A percentile compares a stretch with the other conserved stretches of the same genome.
These are phyloP conservation scores for Macropis europaea DNA, from an alignment of 2,888 invertebrate genomes.

Conservation along the genomic window DNA sequence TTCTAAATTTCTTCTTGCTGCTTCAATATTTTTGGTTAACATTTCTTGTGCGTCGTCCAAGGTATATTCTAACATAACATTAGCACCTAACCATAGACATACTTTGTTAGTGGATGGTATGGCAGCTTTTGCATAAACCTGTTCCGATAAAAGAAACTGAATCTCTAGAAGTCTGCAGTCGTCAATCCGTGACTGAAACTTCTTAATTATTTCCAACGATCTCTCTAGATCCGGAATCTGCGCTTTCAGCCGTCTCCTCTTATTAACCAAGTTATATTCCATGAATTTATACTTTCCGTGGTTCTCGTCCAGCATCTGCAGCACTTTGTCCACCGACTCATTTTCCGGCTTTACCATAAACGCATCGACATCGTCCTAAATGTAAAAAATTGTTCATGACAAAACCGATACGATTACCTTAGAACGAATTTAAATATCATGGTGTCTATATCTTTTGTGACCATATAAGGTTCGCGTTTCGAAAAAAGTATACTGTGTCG, in stretches of 20 bases:
- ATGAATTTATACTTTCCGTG: constrained; percentile 98
- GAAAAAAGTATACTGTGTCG: neutral
- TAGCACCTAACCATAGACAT: constrained; percentile 91
- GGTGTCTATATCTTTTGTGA: constrained; percentile 44
- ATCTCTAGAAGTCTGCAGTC: constrained; percentile 87
- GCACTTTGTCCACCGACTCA: constrained; percentile 91
- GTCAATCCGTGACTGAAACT: constrained; percentile 90
- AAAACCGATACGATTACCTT: neutral
- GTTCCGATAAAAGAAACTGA: constrained; percentile 95
- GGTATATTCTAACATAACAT: constrained; percentile 98
- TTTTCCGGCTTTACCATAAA: constrained; percentile 94
- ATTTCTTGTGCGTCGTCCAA: constrained; percentile 94
- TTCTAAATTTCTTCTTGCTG: constrained; percentile 90
- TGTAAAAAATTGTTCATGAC: constrained; percentile 2
- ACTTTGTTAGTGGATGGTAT: constrained; percentile 95
- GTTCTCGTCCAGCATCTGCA: constrained; percentile 93
- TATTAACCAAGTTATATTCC: constrained; percentile 94
- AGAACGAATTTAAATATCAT: neutral
- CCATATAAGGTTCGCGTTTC: constrained; percentile 66
- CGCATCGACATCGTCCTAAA: constrained; percentile 96
- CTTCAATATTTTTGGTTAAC: constrained; percentile 90
- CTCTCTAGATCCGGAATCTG: constrained; percentile 97
- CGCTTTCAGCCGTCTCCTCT: constrained; percentile 91
- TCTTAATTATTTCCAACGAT: constrained; percentile 94
- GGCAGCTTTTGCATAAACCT: constrained; percentile 90